Evolutionary conservation across 2,888 invertebrate species (phyloP).

Genomic region (Caenorhabditis sulstoni): DNA sequence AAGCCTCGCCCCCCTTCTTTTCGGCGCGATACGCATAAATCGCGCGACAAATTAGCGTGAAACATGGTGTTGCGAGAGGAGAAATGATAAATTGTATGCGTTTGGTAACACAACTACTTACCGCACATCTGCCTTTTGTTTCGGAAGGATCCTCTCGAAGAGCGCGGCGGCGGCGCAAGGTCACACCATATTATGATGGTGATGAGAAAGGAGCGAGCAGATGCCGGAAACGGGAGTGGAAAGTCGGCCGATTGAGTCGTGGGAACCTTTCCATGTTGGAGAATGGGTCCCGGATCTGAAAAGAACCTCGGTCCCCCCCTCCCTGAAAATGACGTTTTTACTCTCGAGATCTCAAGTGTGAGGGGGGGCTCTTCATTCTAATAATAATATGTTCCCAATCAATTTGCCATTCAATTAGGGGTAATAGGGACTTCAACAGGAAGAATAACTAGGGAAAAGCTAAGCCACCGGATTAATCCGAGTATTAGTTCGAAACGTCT

Average conservation of each 20-base stretch:
- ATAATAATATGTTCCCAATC: background rate
- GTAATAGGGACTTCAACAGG: background rate
- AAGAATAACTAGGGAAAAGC: conserved; percentile 42
- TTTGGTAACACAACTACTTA: conserved; percentile 44
- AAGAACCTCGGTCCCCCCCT: conserved; percentile 1
- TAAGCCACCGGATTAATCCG: conserved; percentile 28
- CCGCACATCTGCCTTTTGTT: conserved; percentile 53
- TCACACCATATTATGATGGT: conserved; percentile 47
- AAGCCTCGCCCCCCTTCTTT: conserved; percentile 1
- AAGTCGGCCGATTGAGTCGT: background rate
- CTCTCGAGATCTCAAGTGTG: conserved; percentile 8
- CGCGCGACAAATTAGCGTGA: conserved; percentile 29
- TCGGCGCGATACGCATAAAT: conserved; percentile 38
- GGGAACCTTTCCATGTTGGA: too few relatives aligned
- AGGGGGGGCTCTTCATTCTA: background rate
- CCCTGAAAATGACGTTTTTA: too few relatives aligned
- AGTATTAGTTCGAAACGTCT: conserved; percentile 36
- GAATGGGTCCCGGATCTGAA: conserved; percentile 22
- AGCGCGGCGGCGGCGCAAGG: conserved; percentile 12
- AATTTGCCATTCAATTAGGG: conserved; percentile 11
- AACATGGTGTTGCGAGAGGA: background rate
- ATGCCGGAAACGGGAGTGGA: conserved; percentile 3
- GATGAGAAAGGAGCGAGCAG: conserved; percentile 19
- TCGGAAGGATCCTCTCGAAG: conserved; percentile 29
- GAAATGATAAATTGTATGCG: conserved; percentile 29